These are phyloP conservation scores for Antechinus stuartii DNA, from an alignment of 2,113 vertebrate species.

Conservation along the genomic window DNA sequence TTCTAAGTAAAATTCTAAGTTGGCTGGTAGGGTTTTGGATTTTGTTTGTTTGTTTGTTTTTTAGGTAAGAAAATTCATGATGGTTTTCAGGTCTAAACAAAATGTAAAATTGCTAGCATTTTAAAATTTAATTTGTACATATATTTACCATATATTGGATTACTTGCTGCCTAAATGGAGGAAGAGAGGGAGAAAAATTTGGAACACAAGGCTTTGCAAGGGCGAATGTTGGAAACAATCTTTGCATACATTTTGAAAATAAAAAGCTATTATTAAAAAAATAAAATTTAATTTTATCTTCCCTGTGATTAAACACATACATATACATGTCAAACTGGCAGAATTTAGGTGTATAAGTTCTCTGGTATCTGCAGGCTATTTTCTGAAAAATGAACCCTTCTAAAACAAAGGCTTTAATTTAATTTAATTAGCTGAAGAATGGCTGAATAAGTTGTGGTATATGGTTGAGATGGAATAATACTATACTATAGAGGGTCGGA, in stretches of 20 bases:
- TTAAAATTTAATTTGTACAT: background rate
- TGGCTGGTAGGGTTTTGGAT: background rate
- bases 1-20: conserved; percentile 37
- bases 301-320: background rate
- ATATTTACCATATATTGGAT: no score
- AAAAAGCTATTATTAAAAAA: no score
- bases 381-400: background rate
- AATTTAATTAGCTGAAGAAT: background rate
- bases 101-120: conserved; percentile 36
- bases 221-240: no score
- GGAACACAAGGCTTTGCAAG: no score
- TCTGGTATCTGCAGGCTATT: background rate
- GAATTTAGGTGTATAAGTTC: background rate
- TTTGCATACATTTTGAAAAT: no score
- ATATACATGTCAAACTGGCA: background rate
- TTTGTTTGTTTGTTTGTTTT: background rate
- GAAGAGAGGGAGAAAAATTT: no score
- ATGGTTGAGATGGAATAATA: background rate
- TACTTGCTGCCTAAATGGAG: no score
- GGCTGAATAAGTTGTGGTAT: background rate
- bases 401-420: background rate
- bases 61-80: conserved; percentile 32
- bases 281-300: conserved; percentile 8
- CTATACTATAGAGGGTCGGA: background rate
- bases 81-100: conserved; percentile 52